phyloP scores from a whole-genome alignment of 2,888 invertebrate genomes.

The Epistrophe grossulariae region DNA sequence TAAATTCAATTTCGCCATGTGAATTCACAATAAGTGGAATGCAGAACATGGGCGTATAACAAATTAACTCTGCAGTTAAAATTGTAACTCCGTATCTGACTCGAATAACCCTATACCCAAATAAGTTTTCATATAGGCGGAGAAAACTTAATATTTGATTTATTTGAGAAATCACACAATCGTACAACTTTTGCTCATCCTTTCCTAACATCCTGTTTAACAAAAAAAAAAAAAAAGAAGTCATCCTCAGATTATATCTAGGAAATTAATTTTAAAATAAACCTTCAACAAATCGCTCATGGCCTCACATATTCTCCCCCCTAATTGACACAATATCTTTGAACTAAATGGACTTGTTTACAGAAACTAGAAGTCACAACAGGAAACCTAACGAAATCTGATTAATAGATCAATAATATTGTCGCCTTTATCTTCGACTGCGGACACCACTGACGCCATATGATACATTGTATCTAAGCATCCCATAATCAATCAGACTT shows the following conservation, averaged over 20 bases:
- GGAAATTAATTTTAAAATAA: conserved; percentile 1
- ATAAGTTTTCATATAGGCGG: too few species aligned
- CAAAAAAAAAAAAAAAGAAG: neutral
- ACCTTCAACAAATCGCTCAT: conserved; percentile 13
- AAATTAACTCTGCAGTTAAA: too few species aligned
- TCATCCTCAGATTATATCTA: neutral
- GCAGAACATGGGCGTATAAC: too few species aligned
- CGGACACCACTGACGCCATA: conserved; percentile 34
- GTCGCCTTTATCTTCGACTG: conserved; percentile 36
- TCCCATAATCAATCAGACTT: conserved; percentile 54
- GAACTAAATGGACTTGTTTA: conserved; percentile 33
- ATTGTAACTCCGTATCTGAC: too few species aligned
- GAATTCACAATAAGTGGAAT: too few species aligned
- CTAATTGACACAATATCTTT: neutral
- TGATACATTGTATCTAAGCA: conserved; percentile 43
- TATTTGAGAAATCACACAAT: too few species aligned
- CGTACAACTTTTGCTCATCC: too few species aligned
- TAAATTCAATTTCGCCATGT: too few species aligned
- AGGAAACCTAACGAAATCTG: conserved; percentile 38
- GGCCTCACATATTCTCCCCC: neutral
- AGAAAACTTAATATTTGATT: too few species aligned
- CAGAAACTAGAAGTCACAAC: conserved; percentile 32
- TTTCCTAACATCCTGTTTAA: too few species aligned
- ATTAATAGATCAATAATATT: conserved; percentile 49
- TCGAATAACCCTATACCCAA: too few species aligned